Conservation (phyloP, 2,888 invertebrate species). For the Neocrepidodera transversa region DNA sequence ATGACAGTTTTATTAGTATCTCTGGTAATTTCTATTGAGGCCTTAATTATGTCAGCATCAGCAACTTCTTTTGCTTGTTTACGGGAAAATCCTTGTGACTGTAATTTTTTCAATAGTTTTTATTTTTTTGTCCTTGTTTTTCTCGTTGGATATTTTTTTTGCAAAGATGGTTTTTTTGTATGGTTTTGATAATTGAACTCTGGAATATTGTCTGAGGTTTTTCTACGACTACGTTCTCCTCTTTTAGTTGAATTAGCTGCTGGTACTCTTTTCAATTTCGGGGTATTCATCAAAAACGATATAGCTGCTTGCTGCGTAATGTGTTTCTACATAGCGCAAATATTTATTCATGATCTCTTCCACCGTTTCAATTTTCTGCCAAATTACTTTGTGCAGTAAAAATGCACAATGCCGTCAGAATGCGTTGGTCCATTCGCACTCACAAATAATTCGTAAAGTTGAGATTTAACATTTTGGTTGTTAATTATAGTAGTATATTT, state of each 20-base stretch:
- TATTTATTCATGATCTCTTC: conserved; percentile 41
- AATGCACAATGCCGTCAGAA: conserved; percentile 38
- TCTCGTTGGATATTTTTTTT: conserved; percentile 38
- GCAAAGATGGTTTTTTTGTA: conserved; percentile 44
- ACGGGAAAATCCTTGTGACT: conserved; percentile 33
- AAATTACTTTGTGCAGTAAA: conserved; percentile 44
- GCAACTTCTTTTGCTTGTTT: conserved; percentile 37
- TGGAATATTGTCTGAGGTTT: conserved; percentile 34
- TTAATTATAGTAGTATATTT: too few relatives aligned
- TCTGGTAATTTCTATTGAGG: conserved; percentile 40
- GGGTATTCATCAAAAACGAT: conserved; percentile 45
- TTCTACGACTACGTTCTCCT: conserved; percentile 37
- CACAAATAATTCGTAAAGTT: conserved; percentile 33
- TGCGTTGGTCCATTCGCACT: conserved; percentile 30
- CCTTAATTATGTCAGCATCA: conserved; percentile 36
- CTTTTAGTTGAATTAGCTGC: conserved; percentile 41
- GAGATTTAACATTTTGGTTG: conserved; percentile 39
- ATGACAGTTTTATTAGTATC: conserved; percentile 42
- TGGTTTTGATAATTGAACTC: conserved; percentile 26
- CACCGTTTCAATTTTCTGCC: conserved; percentile 39
- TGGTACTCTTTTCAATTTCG: conserved; percentile 34
- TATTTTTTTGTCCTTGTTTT: conserved; percentile 46
- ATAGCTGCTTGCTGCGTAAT: conserved; percentile 36
- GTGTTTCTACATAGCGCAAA: conserved; percentile 39
- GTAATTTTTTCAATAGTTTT: conserved; percentile 32